These are phyloP conservation scores for Eupithecia vulgata DNA, from an alignment of 2,888 invertebrate species.

Conservation along the genomic window DNA sequence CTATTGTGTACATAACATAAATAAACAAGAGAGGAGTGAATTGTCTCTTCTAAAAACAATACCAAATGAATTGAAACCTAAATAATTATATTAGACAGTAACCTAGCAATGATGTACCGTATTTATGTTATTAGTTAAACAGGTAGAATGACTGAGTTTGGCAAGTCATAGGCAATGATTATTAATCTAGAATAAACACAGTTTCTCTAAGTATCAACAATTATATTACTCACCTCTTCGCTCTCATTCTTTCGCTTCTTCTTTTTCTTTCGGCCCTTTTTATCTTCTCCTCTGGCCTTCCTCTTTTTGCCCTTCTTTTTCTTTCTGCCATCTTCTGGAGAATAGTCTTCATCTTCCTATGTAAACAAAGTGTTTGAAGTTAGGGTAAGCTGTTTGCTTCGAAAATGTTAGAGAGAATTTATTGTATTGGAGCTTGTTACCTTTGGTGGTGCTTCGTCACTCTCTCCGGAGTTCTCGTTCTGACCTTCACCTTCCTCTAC, in stretches of 20 bases:
- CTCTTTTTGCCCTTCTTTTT: conserved; percentile 98
- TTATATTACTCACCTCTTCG: conserved; percentile 85
- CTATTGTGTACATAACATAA: not conserved
- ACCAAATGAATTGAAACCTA: not conserved
- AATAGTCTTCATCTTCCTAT: conserved; percentile 93
- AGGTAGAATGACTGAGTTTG: not conserved
- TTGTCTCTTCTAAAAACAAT: conserved; percentile 5
- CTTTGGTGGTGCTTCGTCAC: conserved; percentile 87
- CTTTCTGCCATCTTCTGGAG: conserved; percentile 92
- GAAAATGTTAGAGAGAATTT: conserved; percentile 12
- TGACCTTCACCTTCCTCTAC: conserved; percentile 87
- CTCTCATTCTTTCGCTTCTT: conserved; percentile 97
- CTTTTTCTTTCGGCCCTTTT: conserved; percentile 97
- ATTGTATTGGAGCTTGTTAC: conserved; percentile 61
- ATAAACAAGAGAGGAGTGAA: not conserved
- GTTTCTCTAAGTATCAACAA: not conserved
- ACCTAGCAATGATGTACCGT: not conserved
- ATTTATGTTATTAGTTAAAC: not conserved
- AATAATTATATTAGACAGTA: not conserved
- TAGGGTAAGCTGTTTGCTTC: conserved; percentile 18
- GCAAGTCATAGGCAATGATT: not conserved
- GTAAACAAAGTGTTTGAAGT: conserved; percentile 40
- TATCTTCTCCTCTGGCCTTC: conserved; percentile 94
- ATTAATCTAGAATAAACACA: not conserved
- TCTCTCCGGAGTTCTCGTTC: conserved; percentile 89